Evolutionary conservation across 2,888 invertebrate genomes (phyloP).

Genomic region (Leptopilina syphax): DNA sequence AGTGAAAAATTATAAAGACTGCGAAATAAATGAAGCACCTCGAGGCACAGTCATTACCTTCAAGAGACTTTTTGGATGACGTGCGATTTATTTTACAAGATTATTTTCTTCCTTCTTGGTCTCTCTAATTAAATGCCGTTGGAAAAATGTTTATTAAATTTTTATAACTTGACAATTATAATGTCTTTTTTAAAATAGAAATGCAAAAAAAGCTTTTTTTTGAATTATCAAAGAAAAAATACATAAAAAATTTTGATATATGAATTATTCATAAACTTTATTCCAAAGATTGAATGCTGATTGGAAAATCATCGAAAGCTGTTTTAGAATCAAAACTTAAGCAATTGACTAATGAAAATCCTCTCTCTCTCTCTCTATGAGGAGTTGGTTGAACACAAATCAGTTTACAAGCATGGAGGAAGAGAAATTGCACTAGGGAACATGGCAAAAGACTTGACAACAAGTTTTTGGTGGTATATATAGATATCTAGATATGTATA

Average conservation of each 20-base stretch:
- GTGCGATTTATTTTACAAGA: background rate
- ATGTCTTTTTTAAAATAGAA: no score
- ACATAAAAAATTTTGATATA: no score
- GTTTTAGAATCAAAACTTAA: conserved; percentile 42
- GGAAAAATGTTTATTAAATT: no score
- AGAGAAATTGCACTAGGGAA: conserved; percentile 24
- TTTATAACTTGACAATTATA: no score
- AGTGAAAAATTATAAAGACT: background rate
- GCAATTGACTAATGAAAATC: conserved; percentile 74
- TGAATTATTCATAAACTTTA: no score
- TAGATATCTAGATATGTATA: no score
- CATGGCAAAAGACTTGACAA: conserved; percentile 46
- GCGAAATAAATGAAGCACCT: background rate
- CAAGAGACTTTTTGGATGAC: conserved; percentile 10
- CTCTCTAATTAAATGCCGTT: no score
- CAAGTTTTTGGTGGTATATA: background rate
- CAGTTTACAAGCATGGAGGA: conserved; percentile 74
- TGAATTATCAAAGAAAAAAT: no score
- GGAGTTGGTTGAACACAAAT: conserved; percentile 73
- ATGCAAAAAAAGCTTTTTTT: no score
- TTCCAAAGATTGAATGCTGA: conserved; percentile 58
- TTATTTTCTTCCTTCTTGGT: background rate
- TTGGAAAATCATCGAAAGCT: conserved; percentile 74
- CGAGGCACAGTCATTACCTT: conserved; percentile 1
- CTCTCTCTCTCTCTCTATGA: conserved; percentile 52